Conservation (phyloP, 2,113 vertebrate genomes). For the Anarrhichthys ocellatus region DNA sequence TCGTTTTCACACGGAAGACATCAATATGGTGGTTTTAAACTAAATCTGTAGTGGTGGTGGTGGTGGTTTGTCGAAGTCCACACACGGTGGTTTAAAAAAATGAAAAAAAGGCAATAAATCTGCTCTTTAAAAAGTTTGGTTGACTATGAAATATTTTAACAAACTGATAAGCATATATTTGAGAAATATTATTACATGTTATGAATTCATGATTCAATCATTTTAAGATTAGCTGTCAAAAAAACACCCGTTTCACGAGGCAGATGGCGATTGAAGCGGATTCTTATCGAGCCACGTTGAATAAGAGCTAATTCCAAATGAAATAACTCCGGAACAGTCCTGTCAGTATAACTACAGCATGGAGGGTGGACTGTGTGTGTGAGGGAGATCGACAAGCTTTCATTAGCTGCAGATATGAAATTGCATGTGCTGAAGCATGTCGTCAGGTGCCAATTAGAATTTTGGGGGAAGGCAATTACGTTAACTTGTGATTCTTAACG, state of each 20-base stretch:
- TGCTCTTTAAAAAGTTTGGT: not conserved
- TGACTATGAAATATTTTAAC: not conserved
- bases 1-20: conserved; percentile 32
- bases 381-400: not conserved
- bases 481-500: conserved; percentile 4
- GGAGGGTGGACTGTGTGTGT: not conserved
- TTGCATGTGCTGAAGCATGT: not conserved
- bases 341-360: not conserved
- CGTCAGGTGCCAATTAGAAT: not conserved
- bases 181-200: conserved; percentile 17
- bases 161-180: conserved; percentile 2
- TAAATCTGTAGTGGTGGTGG: conserved; percentile 23
- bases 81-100: not conserved
- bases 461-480: conserved; percentile 8
- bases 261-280: not conserved
- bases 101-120: not conserved
- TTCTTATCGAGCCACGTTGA: not conserved
- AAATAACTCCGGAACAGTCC: conserved; percentile 1
- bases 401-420: conserved; percentile 40
- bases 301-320: conserved; percentile 9
- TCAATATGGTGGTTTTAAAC: conserved; percentile 2
- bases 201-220: not conserved
- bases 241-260: conserved; percentile 1
- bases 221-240: conserved; percentile 30
- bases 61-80: conserved; percentile 15